A percentile compares a stretch with the other conserved stretches of the same genome.
These are phyloP conservation scores for Torymus tubicola DNA, from an alignment of 2,888 invertebrate genomes.

Conservation along the genomic window DNA sequence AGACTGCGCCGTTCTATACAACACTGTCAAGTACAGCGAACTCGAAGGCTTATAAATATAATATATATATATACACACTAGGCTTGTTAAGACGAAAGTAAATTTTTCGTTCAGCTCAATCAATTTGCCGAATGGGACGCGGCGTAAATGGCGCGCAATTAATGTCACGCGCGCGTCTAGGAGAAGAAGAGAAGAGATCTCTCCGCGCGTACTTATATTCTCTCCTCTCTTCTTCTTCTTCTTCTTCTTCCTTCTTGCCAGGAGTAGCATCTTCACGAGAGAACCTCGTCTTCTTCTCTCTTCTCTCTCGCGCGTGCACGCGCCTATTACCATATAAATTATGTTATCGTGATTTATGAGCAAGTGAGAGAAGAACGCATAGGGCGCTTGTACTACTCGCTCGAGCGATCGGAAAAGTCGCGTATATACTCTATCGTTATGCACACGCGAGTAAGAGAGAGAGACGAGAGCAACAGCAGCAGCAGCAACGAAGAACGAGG, in stretches of 20 bases:
- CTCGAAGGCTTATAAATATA: too few relatives aligned
- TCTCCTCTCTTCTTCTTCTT: slow-evolving; percentile 6
- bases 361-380: slow-evolving; percentile 29
- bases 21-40: too few relatives aligned
- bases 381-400: not conserved
- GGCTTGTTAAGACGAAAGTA: slow-evolving; percentile 7
- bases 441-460: too few relatives aligned
- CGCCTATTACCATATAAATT: slow-evolving; percentile 74
- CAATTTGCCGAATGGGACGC: slow-evolving; percentile 22
- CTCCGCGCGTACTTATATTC: not conserved
- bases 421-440: not conserved
- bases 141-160: slow-evolving; percentile 34
- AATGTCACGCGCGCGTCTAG: slow-evolving; percentile 19
- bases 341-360: slow-evolving; percentile 74
- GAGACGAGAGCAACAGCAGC: too few relatives aligned
- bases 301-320: too few relatives aligned
- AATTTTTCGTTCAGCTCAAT: slow-evolving; percentile 18
- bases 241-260: slow-evolving; percentile 28
- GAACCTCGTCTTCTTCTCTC: too few relatives aligned
- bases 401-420: slow-evolving; percentile 13
- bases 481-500: too few relatives aligned
- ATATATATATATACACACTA: not conserved
- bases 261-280: not conserved
- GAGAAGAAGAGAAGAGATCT: not conserved
- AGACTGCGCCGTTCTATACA: not conserved